Percentiles rank a stretch among this genome's conserved stretches.
These are phyloP conservation scores for Tachina fera DNA, from an alignment of 2,888 invertebrate species.

Conservation along the genomic window DNA sequence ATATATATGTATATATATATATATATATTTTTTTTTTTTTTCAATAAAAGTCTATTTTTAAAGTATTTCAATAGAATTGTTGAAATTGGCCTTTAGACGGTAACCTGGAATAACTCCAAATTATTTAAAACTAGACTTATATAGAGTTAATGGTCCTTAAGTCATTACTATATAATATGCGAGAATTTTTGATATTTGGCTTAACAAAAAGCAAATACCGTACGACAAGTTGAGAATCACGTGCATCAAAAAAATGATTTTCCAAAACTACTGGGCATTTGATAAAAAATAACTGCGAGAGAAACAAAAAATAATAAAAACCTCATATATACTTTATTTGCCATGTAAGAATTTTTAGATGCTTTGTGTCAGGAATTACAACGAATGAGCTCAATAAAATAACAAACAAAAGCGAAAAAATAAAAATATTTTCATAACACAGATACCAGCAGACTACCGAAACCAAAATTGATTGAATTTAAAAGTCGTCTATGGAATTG, in stretches of 20 bases:
- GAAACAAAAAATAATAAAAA: not conserved
- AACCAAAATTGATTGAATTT: conserved; percentile 46
- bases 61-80: no score
- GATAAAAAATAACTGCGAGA: not conserved
- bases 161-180: no score
- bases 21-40: no score
- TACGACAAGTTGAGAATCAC: no score
- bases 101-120: no score
- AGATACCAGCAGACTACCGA: not conserved
- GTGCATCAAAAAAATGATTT: not conserved
- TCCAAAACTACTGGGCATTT: conserved; percentile 4
- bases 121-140: no score
- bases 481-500: conserved; percentile 60
- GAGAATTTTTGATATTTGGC: no score
- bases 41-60: no score
- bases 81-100: no score
- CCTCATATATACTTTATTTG: not conserved
- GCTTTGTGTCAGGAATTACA: conserved; percentile 56
- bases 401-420: not conserved
- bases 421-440: conserved; percentile 20
- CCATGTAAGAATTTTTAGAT: conserved; percentile 45
- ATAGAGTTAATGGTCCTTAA: no score
- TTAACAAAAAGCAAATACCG: no score
- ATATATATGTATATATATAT: no score
- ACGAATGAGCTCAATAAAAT: conserved; percentile 35